Conservation (phyloP, 2,113 vertebrate genomes). For the Phaetusa simplex region DNA sequence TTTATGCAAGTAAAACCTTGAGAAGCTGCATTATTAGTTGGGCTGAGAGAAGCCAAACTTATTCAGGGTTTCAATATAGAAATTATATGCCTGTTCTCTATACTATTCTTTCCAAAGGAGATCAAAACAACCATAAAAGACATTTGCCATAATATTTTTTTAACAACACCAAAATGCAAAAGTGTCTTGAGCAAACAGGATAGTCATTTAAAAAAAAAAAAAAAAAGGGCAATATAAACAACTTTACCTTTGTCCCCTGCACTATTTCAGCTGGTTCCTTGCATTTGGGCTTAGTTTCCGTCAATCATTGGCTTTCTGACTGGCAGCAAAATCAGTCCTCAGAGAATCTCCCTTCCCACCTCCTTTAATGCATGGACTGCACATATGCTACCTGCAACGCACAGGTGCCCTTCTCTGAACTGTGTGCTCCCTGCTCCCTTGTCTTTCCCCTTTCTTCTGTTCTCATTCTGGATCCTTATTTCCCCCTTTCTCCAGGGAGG, state of each 20-base stretch:
- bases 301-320: not conserved
- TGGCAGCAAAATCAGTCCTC: not conserved
- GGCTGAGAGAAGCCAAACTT: not conserved
- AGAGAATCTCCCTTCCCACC: not conserved
- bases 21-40: not conserved
- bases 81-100: not conserved
- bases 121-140: not conserved
- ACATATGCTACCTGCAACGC: not conserved
- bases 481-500: not conserved
- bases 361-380: not conserved
- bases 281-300: not conserved
- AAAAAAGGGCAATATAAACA: not conserved
- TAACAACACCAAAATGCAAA: not conserved
- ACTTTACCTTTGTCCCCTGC: not conserved
- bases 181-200: not conserved
- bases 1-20: not conserved
- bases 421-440: accelerated
- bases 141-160: not conserved
- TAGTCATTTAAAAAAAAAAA: not conserved
- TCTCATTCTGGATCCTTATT: not conserved
- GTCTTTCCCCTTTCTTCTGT: not conserved
- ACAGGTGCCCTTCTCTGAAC: no score
- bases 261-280: not conserved
- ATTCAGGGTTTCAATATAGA: not conserved
- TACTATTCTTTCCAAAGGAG: not conserved